A percentile compares a stretch with the other conserved stretches of the same genome.
Conservation (phyloP, 2,113 vertebrate genomes). For the Cettia cetti region DNA sequence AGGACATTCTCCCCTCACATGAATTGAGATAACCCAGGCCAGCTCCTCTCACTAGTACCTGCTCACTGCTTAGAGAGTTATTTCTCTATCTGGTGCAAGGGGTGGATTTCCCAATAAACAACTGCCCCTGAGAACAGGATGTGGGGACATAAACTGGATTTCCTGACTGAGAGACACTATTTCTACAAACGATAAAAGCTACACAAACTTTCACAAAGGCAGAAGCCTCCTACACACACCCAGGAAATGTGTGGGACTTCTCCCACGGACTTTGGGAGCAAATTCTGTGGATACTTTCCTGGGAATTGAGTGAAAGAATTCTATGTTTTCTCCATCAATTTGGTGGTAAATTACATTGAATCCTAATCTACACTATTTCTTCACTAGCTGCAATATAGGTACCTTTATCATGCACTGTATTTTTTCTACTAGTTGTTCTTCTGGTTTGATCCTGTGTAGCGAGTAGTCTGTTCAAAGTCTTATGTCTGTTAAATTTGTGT, state of each 20-base stretch:
- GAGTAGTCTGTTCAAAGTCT: neutral
- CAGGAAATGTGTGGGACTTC: neutral
- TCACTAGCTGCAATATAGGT: neutral
- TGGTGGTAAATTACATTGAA: neutral
- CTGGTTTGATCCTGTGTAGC: neutral
- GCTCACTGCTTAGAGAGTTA: neutral
- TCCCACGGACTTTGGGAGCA: fast-evolving
- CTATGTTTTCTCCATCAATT: neutral
- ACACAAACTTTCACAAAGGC: neutral
- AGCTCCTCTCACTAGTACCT: fast-evolving
- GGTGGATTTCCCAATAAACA: neutral
- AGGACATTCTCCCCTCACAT: neutral
- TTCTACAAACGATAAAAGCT: neutral
- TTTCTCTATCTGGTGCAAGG: neutral
- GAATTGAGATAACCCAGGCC: neutral
- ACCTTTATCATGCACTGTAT: neutral
- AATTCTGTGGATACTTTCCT: neutral
- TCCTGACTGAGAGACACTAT: neutral
- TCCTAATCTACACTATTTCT: neutral
- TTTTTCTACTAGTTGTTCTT: neutral
- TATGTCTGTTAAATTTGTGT: neutral
- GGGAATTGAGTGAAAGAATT: neutral
- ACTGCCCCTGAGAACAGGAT: neutral
- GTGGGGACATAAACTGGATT: neutral
- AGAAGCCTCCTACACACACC: neutral